Base-by-base conservation (phyloP, 2,113 vertebrate genomes). In the Ochotona curzoniae region DNA sequence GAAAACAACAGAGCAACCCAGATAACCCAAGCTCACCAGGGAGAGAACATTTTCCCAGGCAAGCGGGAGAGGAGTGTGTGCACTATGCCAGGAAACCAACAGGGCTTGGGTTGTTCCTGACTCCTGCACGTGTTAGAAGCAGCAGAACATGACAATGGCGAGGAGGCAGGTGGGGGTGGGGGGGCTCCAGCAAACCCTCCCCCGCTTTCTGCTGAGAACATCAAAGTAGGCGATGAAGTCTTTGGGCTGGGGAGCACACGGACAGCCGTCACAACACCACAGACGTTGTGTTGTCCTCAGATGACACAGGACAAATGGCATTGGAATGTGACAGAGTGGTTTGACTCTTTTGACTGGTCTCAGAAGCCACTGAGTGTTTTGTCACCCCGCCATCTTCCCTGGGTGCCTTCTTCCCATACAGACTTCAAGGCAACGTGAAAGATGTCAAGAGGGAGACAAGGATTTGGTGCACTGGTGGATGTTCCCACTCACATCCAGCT, bases 341-440 rank as follows among this genome's bases (percentile, higher is more conserved):
- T 14, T 74, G 7, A 8, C 13, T 44, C 28, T n/a, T 83, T 67
- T 17, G 4, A 28, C 35, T 83, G 47, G 13, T 60, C 44, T 83
- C 49, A 49, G 90, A 78, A 64, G 12, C 51, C 61, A 0, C 0
- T 8, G 44, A 70, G 47, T 60, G 67, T 76, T 80, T 47, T 21
- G 44, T 8, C 54, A 57, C 54, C 54, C 54, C 17, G 17, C 21
- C 32, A 7, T 38, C 23, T 1, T 21, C 7, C 20, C 47, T 44
- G 4, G 2, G 21, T 32, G n/a, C n/a, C n/a, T n/a, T n/a, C n/a
- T n/a, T n/a, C n/a, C n/a, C n/a, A n/a, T n/a, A n/a, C n/a, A n/a
- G n/a, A n/a, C n/a, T n/a, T 61, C 64, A 11, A 12, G 69, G 51
- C 61, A 85, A 69, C 23, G 71, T 94, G 81, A 80, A 81, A 93